Conservation (phyloP, 2,113 vertebrate species). For the Zosterops pallidus region DNA sequence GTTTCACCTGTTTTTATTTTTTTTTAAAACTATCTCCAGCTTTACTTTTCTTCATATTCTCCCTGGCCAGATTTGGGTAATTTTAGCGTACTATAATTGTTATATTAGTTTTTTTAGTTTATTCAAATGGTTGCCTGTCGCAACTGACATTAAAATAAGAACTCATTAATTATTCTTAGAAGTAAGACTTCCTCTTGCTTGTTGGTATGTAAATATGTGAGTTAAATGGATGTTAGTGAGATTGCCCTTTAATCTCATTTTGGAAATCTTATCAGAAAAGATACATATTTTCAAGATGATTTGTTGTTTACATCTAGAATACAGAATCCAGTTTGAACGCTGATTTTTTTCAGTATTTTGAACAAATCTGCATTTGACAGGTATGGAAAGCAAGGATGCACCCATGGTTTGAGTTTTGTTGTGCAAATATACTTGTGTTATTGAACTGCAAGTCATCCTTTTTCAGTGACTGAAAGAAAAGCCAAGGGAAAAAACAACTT, state of each 20-base stretch:
- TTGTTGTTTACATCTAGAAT: neutral
- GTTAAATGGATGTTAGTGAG: neutral
- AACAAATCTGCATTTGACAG: neutral
- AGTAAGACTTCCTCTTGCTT: neutral
- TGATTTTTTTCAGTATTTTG: neutral
- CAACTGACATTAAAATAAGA: neutral
- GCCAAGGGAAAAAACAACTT: neutral
- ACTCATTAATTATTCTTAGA: neutral
- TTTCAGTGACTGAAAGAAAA: neutral
- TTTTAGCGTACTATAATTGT: neutral
- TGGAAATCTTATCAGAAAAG: neutral
- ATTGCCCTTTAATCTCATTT: neutral
- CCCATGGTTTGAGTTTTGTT: neutral
- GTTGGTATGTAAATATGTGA: neutral
- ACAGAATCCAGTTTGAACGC: neutral
- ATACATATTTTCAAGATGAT: neutral
- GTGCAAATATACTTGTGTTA: neutral
- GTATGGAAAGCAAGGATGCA: neutral
- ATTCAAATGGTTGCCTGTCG: neutral
- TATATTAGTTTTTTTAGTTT: neutral
- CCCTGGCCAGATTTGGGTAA: neutral
- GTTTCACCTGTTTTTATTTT: neutral
- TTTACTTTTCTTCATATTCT: neutral
- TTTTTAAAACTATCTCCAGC: neutral
- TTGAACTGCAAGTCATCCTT: neutral